Conservation (phyloP, 2,113 vertebrate species). For the mouse (Mus musculus) region DNA sequence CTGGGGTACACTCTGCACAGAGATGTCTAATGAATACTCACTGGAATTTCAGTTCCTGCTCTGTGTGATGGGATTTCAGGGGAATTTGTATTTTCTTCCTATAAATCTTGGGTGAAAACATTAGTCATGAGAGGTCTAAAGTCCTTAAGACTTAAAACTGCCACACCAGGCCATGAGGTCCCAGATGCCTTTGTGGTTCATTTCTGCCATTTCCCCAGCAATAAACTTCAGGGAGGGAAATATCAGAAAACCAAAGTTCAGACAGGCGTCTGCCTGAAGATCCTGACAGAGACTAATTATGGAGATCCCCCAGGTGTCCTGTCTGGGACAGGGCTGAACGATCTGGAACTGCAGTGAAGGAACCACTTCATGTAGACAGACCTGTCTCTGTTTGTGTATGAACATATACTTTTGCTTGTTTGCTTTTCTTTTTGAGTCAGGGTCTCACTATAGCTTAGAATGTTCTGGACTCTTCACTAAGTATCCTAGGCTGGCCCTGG, state of each 20-base stretch:
- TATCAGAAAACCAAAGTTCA: conserved; percentile 15
- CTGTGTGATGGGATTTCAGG: neutral
- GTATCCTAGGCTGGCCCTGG: neutral
- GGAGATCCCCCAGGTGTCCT: neutral
- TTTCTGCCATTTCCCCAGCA: neutral
- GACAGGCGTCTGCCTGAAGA: neutral
- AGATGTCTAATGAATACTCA: neutral
- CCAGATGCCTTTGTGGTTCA: neutral
- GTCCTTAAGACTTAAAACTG: neutral
- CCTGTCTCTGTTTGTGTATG: neutral
- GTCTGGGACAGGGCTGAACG: neutral
- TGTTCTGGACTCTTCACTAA: neutral
- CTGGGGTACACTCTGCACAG: too few relatives aligned
- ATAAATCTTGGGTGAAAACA: conserved; percentile 7
- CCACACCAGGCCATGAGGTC: neutral
- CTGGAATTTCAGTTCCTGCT: conserved; percentile 13
- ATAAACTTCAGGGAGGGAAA: conserved; percentile 9
- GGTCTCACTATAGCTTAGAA: neutral
- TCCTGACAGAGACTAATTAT: neutral
- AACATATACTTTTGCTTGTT: neutral
- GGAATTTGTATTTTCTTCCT: conserved; percentile 43
- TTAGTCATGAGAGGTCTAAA: neutral
- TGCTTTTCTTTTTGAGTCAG: neutral
- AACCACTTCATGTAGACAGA: neutral
- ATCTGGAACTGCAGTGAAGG: neutral